phyloP scores from a whole-genome alignment of 2,888 invertebrate species.

The Heliconius erato region DNA sequence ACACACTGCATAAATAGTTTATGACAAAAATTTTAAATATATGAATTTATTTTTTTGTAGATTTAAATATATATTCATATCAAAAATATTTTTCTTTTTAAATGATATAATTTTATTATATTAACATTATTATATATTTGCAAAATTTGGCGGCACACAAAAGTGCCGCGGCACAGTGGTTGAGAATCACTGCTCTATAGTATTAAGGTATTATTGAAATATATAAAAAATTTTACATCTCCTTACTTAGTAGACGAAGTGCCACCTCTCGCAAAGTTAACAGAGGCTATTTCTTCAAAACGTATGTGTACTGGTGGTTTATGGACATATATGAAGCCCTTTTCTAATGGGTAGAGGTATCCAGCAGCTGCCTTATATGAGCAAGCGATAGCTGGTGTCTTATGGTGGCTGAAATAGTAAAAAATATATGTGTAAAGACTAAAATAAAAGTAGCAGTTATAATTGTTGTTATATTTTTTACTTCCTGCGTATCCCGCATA shows the following conservation, averaged over 20 bases:
- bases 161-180: no score
- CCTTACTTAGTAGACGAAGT: conserved; percentile 86
- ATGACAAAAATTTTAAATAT: no score
- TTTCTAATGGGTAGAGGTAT: conserved; percentile 97
- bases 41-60: no score
- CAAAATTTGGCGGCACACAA: no score
- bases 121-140: no score
- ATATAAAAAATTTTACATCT: not conserved
- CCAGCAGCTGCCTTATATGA: conserved; percentile 99
- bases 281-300: conserved; percentile 97
- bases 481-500: not conserved
- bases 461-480: not conserved
- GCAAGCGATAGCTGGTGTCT: conserved; percentile 96
- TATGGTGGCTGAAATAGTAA: conserved; percentile 87
- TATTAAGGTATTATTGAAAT: no score
- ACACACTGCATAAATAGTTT: no score
- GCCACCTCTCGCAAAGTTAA: conserved; percentile 98
- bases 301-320: conserved; percentile 99
- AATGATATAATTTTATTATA: no score
- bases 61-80: no score
- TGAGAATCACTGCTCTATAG: no score
- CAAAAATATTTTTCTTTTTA: no score
- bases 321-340: conserved; percentile 99
- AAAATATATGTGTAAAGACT: conserved; percentile 51
- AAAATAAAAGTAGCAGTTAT: not conserved